phyloP scores from a whole-genome alignment of 1,140 invertebrate species.

The Bathynomus jamesi region DNA sequence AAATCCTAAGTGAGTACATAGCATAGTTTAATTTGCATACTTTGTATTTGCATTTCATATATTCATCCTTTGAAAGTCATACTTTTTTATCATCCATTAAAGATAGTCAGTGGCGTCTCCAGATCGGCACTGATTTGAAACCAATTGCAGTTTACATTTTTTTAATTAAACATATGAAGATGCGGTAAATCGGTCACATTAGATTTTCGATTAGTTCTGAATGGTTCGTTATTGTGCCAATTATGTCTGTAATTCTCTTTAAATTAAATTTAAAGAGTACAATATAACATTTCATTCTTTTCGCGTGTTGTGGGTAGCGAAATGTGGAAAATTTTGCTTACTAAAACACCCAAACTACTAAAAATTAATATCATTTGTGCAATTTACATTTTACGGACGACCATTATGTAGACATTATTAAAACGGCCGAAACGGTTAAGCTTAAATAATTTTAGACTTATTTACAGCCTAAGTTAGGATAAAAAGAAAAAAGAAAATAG shows the following conservation, averaged over 20 bases:
- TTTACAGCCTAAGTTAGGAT: no score
- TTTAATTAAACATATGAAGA: constrained; percentile 9
- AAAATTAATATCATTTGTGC: no score
- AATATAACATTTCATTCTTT: background rate
- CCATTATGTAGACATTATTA: no score
- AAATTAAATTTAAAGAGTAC: background rate
- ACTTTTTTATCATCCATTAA: background rate
- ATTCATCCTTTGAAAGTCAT: background rate
- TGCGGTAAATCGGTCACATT: background rate
- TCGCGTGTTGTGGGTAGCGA: background rate
- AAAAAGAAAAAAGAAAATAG: no score
- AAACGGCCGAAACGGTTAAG: no score
- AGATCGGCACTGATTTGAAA: background rate
- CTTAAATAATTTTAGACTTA: no score
- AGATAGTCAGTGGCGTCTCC: background rate
- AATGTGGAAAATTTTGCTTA: no score
- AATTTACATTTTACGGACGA: no score
- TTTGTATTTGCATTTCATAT: background rate
- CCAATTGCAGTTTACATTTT: background rate
- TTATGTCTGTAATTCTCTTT: background rate
- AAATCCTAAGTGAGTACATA: constrained; percentile 15
- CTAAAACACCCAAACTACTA: no score
- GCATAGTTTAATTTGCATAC: background rate
- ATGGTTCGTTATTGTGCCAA: background rate
- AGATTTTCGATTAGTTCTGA: background rate